Percentiles rank a stretch among this genome's conserved stretches.
These are phyloP conservation scores for Monoplex corrugatus DNA, from an alignment of 2,888 invertebrate species.

Conservation along the genomic window DNA sequence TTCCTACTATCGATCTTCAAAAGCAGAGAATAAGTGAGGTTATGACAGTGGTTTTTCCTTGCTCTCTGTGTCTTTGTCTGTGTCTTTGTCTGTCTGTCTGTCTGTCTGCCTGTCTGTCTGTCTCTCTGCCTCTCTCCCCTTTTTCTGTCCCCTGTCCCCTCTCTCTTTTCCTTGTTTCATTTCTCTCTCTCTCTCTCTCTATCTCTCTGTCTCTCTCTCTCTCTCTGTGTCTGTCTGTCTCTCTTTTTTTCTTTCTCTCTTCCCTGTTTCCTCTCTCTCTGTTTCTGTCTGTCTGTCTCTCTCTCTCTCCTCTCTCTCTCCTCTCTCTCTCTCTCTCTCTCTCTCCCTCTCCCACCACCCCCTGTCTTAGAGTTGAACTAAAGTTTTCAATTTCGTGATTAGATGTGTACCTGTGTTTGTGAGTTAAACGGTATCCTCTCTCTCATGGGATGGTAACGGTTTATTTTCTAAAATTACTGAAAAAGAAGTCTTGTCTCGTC, in stretches of 20 bases:
- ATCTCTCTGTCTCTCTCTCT: slow-evolving; percentile 33
- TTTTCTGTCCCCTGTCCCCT: too few relatives aligned
- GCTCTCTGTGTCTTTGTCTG: slow-evolving; percentile 1
- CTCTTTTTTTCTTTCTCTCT: slow-evolving; percentile 17
- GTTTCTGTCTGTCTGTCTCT: slow-evolving; percentile 39
- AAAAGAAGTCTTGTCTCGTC: too few relatives aligned
- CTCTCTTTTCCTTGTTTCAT: too few relatives aligned
- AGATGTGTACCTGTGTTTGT: too few relatives aligned
- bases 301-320: not conserved
- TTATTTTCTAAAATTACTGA: too few relatives aligned
- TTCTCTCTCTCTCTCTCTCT: slow-evolving; percentile 23
- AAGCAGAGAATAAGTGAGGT: not conserved
- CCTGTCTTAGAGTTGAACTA: too few relatives aligned
- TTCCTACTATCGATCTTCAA: not conserved
- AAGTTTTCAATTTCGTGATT: too few relatives aligned
- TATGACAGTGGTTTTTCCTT: not conserved
- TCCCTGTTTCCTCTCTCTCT: slow-evolving; percentile 36
- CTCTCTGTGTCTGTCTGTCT: slow-evolving; percentile 20
- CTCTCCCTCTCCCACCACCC: too few relatives aligned
- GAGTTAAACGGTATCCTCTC: too few relatives aligned
- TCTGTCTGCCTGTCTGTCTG: not conserved
- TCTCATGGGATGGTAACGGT: too few relatives aligned
- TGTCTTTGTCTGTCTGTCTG: not conserved
- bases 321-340: slow-evolving; percentile 12
- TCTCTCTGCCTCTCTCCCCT: too few relatives aligned